These are phyloP conservation scores for Lissocephala sabroskyi DNA, from an alignment of 2,888 invertebrate species.

Conservation along the genomic window DNA sequence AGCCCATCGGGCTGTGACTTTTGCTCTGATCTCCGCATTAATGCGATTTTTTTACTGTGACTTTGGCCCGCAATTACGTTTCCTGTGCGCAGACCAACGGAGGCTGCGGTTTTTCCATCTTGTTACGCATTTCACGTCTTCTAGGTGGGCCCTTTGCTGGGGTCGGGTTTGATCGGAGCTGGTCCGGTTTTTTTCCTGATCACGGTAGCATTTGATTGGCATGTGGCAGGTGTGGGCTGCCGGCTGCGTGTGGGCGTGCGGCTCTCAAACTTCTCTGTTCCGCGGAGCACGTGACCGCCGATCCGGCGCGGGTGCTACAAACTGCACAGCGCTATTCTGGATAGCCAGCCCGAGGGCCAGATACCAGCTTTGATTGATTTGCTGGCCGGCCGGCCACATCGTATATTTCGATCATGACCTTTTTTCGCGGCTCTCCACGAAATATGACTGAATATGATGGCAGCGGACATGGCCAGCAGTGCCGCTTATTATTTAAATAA, in stretches of 20 bases:
- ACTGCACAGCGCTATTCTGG: slow-evolving; percentile 14
- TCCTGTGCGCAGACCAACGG: slow-evolving; percentile 54
- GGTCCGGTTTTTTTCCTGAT: neutral
- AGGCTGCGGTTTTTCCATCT: slow-evolving; percentile 63
- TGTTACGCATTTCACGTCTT: slow-evolving; percentile 49
- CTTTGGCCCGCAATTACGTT: slow-evolving; percentile 54
- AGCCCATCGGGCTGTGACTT: slow-evolving; percentile 52
- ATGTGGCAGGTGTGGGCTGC: slow-evolving; percentile 16
- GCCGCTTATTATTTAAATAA: neutral
- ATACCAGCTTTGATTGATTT: slow-evolving; percentile 39
- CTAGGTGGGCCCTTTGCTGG: slow-evolving; percentile 25
- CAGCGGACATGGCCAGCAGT: slow-evolving; percentile 10
- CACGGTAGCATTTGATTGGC: slow-evolving; percentile 32
- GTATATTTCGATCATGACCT: slow-evolving; percentile 17
- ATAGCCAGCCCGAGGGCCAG: neutral
- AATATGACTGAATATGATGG: slow-evolving; percentile 23
- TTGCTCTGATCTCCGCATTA: slow-evolving; percentile 47
- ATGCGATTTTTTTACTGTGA: slow-evolving; percentile 44
- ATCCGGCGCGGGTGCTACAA: slow-evolving; percentile 35
- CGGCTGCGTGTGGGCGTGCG: neutral
- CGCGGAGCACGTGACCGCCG: neutral
- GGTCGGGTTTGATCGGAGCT: neutral
- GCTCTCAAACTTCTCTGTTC: neutral
- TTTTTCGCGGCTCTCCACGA: slow-evolving; percentile 1
- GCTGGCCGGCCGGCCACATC: slow-evolving; percentile 6